Evolutionary conservation across 2,888 invertebrate genomes (phyloP).

Genomic region (Melangyna quadrimaculata): DNA sequence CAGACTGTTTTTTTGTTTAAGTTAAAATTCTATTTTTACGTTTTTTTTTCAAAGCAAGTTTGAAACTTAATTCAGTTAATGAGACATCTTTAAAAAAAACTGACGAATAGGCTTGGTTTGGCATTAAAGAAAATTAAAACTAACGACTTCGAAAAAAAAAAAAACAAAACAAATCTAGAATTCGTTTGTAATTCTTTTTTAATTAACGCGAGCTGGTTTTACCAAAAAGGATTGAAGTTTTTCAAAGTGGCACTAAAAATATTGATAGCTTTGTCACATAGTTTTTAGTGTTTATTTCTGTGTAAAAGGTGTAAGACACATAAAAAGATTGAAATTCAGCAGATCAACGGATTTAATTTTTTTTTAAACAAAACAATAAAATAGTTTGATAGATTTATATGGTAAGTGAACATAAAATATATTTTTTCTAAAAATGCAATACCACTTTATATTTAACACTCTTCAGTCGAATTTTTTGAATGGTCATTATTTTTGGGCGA

Average conservation of each 20-base stretch:
- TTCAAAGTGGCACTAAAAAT: not conserved
- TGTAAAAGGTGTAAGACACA: not conserved
- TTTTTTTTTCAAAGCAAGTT: not conserved
- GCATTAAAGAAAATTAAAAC: slow-evolving; percentile 21
- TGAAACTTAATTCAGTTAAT: slow-evolving; percentile 2
- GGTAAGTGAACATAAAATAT: not conserved
- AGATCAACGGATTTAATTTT: not conserved
- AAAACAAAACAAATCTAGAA: not conserved
- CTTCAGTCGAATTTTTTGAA: too few relatives aligned
- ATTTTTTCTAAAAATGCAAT: too few relatives aligned
- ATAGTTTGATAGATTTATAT: not conserved
- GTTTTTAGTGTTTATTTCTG: slow-evolving; percentile 2
- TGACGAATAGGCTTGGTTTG: slow-evolving; percentile 45
- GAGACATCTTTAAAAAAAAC: not conserved
- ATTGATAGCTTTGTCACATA: not conserved
- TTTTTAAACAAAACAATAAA: not conserved
- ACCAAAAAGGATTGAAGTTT: slow-evolving; percentile 13
- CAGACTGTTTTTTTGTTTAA: not conserved
- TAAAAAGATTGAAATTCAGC: not conserved
- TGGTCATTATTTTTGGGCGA: too few relatives aligned
- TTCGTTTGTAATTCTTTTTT: slow-evolving; percentile 19
- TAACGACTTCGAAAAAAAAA: slow-evolving; percentile 11
- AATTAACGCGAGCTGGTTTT: not conserved
- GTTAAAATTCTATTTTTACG: slow-evolving; percentile 1
- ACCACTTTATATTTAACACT: too few relatives aligned